These are phyloP conservation scores for Salticus scenicus DNA, from an alignment of 2,888 invertebrate genomes.

Conservation along the genomic window DNA sequence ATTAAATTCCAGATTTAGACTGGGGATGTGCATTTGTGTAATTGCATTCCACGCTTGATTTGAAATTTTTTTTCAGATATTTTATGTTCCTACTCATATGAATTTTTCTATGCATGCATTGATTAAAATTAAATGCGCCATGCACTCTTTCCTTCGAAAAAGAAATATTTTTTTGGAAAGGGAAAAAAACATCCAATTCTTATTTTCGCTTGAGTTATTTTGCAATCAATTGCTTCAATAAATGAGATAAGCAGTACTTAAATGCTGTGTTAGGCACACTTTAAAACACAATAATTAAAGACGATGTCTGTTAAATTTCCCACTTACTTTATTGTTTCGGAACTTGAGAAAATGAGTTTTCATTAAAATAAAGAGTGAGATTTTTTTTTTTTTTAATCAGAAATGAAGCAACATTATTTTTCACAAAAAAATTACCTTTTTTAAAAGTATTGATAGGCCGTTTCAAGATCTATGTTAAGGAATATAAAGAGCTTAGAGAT, in stretches of 20 bases:
- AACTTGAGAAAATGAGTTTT: too few species aligned
- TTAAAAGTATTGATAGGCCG: too few species aligned
- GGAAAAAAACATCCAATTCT: background rate
- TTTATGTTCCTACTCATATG: background rate
- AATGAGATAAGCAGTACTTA: background rate
- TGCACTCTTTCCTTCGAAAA: background rate
- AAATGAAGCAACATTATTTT: too few species aligned
- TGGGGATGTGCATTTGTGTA: constrained; percentile 8
- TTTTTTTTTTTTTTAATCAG: too few species aligned
- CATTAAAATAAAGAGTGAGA: too few species aligned
- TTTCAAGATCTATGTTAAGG: too few species aligned
- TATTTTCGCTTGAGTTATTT: background rate
- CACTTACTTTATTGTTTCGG: background rate
- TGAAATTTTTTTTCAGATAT: background rate
- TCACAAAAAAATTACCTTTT: too few species aligned
- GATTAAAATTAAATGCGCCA: background rate
- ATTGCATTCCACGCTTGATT: constrained; percentile 14
- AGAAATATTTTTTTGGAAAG: background rate
- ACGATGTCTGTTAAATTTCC: background rate
- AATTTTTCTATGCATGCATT: background rate
- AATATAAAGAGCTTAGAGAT: too few species aligned
- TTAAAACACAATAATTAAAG: constrained; percentile 2
- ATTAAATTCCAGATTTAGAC: constrained; percentile 17
- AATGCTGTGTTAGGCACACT: background rate
- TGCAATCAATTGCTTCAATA: background rate